A percentile compares a stretch with the other conserved stretches of the same genome.
phyloP scores from a whole-genome alignment of 92 coral and sea anemone species.

The Isaurus tuberculatus region DNA sequence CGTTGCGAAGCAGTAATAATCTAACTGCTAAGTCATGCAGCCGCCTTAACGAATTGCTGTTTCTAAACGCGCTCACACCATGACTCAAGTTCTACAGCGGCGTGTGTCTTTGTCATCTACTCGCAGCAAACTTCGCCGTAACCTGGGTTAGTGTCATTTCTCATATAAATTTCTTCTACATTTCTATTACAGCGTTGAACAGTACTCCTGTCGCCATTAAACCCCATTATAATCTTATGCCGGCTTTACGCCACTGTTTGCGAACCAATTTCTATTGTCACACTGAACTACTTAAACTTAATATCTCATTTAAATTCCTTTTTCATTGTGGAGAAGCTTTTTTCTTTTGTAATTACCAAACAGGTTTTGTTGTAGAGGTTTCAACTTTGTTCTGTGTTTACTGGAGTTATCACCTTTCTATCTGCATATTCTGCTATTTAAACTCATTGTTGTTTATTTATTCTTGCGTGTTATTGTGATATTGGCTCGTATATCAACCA shows the following conservation, averaged over 20 bases:
- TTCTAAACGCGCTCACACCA: constrained; percentile 37
- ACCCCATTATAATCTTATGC: constrained; percentile 6
- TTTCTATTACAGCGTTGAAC: constrained; percentile 1
- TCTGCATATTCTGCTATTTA: constrained; percentile 4
- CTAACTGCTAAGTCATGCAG: constrained; percentile 34
- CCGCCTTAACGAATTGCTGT: constrained; percentile 50
- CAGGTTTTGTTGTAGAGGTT: constrained; percentile 36
- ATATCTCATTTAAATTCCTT: constrained; percentile 27
- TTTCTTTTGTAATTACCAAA: constrained; percentile 32
- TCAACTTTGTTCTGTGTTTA: constrained; percentile 13
- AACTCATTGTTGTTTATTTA: background rate
- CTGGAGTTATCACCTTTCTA: background rate
- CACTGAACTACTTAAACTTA: constrained; percentile 34
- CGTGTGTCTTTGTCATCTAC: constrained; percentile 46
- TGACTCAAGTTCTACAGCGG: constrained; percentile 49
- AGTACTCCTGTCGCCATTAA: constrained; percentile 20
- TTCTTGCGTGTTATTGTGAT: constrained; percentile 10
- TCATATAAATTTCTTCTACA: constrained; percentile 14
- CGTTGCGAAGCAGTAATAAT: constrained; percentile 23
- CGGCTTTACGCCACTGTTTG: constrained; percentile 44
- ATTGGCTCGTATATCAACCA: background rate
- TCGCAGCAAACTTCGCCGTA: constrained; percentile 51
- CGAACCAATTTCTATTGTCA: constrained; percentile 26
- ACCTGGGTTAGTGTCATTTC: constrained; percentile 36
- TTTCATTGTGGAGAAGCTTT: background rate